Conservation (phyloP, 2,888 invertebrate species). For the Pogonocherus hispidulus region DNA sequence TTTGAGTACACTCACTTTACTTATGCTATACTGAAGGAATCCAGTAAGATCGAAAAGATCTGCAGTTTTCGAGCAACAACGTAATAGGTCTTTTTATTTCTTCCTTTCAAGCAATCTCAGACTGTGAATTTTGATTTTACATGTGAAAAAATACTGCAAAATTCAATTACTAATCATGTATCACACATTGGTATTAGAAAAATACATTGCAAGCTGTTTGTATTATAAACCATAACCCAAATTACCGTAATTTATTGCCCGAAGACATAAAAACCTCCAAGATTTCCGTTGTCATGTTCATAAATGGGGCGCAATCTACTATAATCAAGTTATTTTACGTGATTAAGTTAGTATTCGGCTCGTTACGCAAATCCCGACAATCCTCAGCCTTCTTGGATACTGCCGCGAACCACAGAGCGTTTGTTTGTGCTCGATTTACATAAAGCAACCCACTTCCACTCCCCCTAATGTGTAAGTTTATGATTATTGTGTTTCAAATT, state of each 20-base stretch:
- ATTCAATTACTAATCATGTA: too few relatives aligned
- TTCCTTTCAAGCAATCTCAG: too few relatives aligned
- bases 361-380: constrained; percentile 59
- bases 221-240: too few relatives aligned
- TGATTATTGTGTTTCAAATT: constrained; percentile 30
- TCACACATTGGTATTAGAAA: too few relatives aligned
- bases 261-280: not conserved
- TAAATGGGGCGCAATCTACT: constrained; percentile 44
- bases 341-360: constrained; percentile 58
- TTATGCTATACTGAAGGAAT: too few relatives aligned
- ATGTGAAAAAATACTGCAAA: too few relatives aligned
- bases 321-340: constrained; percentile 45
- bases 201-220: too few relatives aligned
- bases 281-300: constrained; percentile 29
- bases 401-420: constrained; percentile 56
- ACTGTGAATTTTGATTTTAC: too few relatives aligned
- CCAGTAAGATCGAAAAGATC: too few relatives aligned
- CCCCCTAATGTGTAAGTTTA: constrained; percentile 49
- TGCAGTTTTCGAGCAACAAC: too few relatives aligned
- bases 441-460: constrained; percentile 55
- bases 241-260: not conserved
- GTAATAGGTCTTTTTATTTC: too few relatives aligned
- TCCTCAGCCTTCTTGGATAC: constrained; percentile 57
- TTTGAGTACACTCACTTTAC: too few relatives aligned
- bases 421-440: constrained; percentile 60